These are phyloP conservation scores for Pteruthius melanotis DNA, from an alignment of 2,113 vertebrate species.

Conservation along the genomic window DNA sequence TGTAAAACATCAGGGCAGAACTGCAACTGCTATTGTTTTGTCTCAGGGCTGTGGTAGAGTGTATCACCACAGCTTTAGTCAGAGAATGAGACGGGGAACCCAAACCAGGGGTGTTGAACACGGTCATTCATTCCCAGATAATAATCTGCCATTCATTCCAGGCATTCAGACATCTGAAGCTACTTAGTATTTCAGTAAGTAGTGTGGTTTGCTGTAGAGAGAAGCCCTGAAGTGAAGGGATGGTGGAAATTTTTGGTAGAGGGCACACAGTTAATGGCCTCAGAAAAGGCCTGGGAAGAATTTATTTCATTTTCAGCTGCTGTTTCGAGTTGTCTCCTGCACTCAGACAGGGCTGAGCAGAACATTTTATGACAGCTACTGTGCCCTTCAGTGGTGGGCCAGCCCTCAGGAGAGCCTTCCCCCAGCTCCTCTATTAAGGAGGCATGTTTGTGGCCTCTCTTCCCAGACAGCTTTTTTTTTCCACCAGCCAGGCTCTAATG, in stretches of 20 bases:
- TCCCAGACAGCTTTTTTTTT: slow-evolving; percentile 27
- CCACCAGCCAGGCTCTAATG: neutral
- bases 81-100: neutral
- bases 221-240: neutral
- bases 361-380: neutral
- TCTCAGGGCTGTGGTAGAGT: neutral
- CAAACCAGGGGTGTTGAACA: neutral
- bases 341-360: neutral
- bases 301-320: slow-evolving; percentile 36
- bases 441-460: slow-evolving; percentile 23
- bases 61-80: neutral
- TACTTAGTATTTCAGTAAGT: slow-evolving; percentile 5
- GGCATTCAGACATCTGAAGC: slow-evolving; percentile 38
- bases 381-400: slow-evolving; percentile 1
- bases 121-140: neutral
- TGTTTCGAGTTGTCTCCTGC: neutral
- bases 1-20: neutral
- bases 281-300: neutral
- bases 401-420: neutral
- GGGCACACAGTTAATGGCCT: neutral
- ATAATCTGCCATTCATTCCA: neutral
- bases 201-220: neutral
- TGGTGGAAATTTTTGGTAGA: neutral
- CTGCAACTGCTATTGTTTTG: neutral
- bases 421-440: neutral